These are phyloP conservation scores for Agapostemon virescens DNA, from an alignment of 2,888 invertebrate genomes.

Conservation along the genomic window DNA sequence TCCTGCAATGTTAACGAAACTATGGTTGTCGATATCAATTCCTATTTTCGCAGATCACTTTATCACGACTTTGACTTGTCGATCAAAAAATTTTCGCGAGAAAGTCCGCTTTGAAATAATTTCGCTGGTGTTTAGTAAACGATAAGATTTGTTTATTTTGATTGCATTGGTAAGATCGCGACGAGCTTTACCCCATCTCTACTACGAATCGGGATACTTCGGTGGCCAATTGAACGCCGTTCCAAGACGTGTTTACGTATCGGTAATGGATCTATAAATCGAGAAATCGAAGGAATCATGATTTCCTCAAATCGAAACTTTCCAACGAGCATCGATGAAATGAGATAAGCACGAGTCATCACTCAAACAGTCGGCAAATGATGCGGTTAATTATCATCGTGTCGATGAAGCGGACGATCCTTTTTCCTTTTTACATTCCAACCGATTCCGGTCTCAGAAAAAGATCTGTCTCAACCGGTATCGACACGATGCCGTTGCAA, in stretches of 20 bases:
- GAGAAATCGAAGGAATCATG: not conserved
- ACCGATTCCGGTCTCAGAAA: conserved; percentile 12
- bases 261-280: conserved; percentile 1
- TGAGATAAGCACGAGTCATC: not conserved
- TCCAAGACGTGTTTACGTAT: not conserved
- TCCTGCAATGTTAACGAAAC: not conserved
- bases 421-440: conserved; percentile 16
- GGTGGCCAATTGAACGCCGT: conserved; percentile 28
- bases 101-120: not conserved
- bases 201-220: not conserved
- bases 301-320: not conserved
- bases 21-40: not conserved
- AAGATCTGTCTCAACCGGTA: conserved; percentile 19
- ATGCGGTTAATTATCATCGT: conserved; percentile 4
- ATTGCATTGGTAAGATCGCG: not conserved
- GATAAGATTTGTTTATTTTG: not conserved
- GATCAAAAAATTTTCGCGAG: too few species aligned
- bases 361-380: not conserved
- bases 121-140: not conserved
- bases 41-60: not conserved
- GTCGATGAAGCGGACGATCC: conserved; percentile 3
- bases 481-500: conserved; percentile 41
- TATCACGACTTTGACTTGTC: too few species aligned
- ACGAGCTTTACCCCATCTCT: not conserved
- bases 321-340: not conserved